phyloP scores from a whole-genome alignment of 2,888 invertebrate genomes.

The Pachliopta kotzebuea region DNA sequence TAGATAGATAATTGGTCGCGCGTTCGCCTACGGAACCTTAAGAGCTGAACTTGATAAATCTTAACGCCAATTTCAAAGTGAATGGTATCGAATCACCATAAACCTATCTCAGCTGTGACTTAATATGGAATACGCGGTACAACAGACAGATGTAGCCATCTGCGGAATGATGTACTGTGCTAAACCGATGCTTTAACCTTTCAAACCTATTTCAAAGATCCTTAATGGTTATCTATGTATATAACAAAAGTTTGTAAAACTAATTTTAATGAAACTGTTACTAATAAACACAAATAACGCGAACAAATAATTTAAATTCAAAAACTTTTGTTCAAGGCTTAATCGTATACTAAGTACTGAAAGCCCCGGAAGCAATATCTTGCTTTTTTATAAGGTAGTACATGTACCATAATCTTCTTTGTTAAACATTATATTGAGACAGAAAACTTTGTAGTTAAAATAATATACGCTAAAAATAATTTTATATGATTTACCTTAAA shows the following conservation, averaged over 20 bases:
- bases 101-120: conserved; percentile 54
- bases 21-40: conserved; percentile 32
- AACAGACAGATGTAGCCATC: conserved; percentile 41
- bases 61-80: conserved; percentile 70
- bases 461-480: no score
- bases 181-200: conserved; percentile 46
- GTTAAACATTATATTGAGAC: no score
- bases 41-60: conserved; percentile 43
- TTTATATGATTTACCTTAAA: neutral
- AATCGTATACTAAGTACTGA: conserved; percentile 52
- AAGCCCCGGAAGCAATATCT: conserved; percentile 19
- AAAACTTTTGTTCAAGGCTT: conserved; percentile 54
- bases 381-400: no score
- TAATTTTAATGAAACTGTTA: no score
- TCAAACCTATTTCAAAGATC: neutral
- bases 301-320: no score
- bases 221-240: neutral
- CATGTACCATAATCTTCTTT: no score
- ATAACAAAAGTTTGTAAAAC: neutral
- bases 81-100: conserved; percentile 79
- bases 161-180: conserved; percentile 54
- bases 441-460: no score
- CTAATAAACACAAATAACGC: no score
- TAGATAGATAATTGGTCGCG: conserved; percentile 38
- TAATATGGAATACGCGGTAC: conserved; percentile 42